Evolutionary conservation across 2,797 vertebrate genomes (phyloP), one percentile per base, ranked within the genome.

Genomic region (Propithecus perrieri): DNA sequence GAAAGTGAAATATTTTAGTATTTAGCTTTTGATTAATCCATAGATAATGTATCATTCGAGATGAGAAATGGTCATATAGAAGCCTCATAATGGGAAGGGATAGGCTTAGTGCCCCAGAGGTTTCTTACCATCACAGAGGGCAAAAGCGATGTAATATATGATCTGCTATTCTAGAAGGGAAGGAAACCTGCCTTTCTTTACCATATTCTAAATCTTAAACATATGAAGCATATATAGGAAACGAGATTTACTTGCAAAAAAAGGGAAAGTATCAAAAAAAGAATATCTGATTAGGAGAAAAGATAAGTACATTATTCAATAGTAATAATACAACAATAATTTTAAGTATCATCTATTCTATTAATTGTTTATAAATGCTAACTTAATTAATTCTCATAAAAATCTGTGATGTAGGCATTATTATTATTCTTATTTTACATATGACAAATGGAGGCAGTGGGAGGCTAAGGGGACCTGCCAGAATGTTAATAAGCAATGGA

Each of bases 171-270:
- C 5, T 46, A 63, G 59, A 71, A 61, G 4, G 26, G 30, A 80
- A 72, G 22, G 13, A 79, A 50, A 53, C 9, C 33, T 50, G 26
- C 6, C 24, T 75, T 74, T 76, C 48, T 79, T 61, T 90, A 53
- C 4, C 5, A 81, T 28, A 94, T 95, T 6, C 35, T 89, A 33
- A 83, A 85, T 86, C 20, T 89, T 86, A 69, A 84, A 55, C 11
- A 24, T 90, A 87, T 67, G 79, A 38, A 2, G 69, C 28, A 53
- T 26, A 63, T 17, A 50, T 88, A 74, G 35, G 28, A 78, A 96
- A 87, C 53, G 26, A 96, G 81, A 96, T 59, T 91, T 74, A 89
- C 67, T 57, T 91, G 57, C 48, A 43, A 71, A 53, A 91, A 85
- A 67, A 2, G 4, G 26, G 18, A 46, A 59, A 65, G 26, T 72